Evolutionary conservation across 2,797 vertebrate species (phyloP).

Genomic region (Sciaenops ocellatus): DNA sequence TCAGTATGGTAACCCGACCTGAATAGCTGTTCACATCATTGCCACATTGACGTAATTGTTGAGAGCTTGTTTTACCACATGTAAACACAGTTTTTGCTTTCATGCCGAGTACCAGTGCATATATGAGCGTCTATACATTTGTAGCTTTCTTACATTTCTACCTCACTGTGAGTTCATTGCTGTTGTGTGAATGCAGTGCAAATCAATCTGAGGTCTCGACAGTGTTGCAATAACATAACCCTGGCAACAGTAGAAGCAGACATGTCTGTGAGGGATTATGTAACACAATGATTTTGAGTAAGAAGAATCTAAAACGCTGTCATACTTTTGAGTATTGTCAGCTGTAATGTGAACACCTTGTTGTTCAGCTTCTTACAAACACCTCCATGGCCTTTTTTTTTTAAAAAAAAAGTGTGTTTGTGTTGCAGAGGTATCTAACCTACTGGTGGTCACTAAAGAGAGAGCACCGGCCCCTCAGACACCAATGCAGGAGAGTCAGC

Average conservation of each 20-base stretch:
- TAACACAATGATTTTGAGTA: neutral
- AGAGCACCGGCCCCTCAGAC: slow-evolving; percentile 83
- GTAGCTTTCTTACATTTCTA: neutral
- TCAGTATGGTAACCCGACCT: slow-evolving; percentile 33
- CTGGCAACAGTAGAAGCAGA: slow-evolving; percentile 10
- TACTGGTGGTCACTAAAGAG: slow-evolving; percentile 94
- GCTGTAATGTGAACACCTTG: neutral
- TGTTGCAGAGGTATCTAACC: slow-evolving; percentile 94
- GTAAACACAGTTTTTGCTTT: slow-evolving; percentile 50
- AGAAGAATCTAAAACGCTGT: neutral
- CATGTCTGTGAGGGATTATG: neutral
- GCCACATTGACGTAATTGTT: slow-evolving; percentile 59
- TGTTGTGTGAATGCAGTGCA: neutral
- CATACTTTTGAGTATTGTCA: neutral
- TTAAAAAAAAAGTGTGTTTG: slow-evolving; percentile 9
- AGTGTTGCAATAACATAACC: slow-evolving; percentile 10
- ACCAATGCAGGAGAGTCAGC: slow-evolving; percentile 87
- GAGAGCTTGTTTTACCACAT: slow-evolving; percentile 51
- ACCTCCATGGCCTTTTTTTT: neutral
- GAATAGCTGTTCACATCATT: slow-evolving; percentile 38
- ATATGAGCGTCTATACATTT: neutral
- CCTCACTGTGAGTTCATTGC: neutral
- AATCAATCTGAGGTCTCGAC: neutral
- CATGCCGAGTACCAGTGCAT: neutral
- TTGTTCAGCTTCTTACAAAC: neutral